phyloP scores from a whole-genome alignment of 2,113 vertebrate genomes.

The Chloropsis hardwickii region DNA sequence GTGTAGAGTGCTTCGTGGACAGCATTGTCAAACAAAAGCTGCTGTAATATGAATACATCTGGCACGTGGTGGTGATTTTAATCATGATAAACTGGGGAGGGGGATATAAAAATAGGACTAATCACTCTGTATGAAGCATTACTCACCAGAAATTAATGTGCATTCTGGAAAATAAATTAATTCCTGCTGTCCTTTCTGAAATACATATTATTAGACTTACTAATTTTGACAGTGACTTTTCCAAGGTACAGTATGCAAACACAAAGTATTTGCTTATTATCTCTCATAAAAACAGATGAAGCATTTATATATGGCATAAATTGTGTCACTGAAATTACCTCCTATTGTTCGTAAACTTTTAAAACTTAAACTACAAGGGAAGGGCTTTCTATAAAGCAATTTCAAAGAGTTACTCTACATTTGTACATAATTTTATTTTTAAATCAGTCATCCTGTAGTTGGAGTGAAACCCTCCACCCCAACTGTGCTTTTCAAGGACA shows the following conservation, averaged over 20 bases:
- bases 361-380: background rate
- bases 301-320: background rate
- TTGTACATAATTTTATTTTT: background rate
- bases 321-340: background rate
- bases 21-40: background rate
- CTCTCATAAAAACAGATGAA: background rate
- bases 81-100: background rate
- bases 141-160: background rate
- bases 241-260: background rate
- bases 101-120: background rate
- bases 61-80: background rate
- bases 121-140: background rate
- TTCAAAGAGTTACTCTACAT: background rate
- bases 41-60: background rate
- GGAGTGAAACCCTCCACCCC: background rate
- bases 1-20: background rate
- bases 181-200: background rate
- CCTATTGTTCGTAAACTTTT: background rate
- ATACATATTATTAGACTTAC: background rate
- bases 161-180: background rate
- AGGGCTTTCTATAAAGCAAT: background rate
- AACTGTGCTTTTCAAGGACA: background rate
- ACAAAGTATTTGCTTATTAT: background rate
- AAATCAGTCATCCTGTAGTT: background rate
- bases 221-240: background rate